Evolutionary conservation across 2,888 invertebrate species (phyloP), one percentile per base, ranked within the genome.

Genomic region (Brachyopa scutellaris): DNA sequence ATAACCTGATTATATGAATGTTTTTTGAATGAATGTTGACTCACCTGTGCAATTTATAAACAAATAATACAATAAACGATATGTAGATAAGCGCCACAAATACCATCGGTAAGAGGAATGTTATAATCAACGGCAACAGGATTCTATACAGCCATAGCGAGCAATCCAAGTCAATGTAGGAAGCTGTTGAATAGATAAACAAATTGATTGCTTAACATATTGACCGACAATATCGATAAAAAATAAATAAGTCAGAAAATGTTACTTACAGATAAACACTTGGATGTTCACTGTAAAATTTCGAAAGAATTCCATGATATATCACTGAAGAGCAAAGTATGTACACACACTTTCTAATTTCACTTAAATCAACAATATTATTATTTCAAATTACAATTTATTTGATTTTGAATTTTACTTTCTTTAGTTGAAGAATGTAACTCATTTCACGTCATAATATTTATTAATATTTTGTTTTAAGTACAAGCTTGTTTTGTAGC

Each of bases 101-200:
- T 78, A 97, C 92, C 49, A 94, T 91, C 1, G 97, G 97, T 87
- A 97, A 92, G 53, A 97, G 92, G 92, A 98, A 97, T 85, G 97
- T 96, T 84, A 96, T 93, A 85, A 96, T 91, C 72, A 97, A 92
- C 1, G 97, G 97, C 89, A 94, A 94, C 88, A 97, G 92, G 86
- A 96, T 93, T 94, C 96, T 96, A 86, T 95, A 94, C 83, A 97
- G 92, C 96, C 96, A 96, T 85, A 96, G 89, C 69, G 95, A 95
- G 89, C 95, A 95, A 88, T 96, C 95, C 85, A 96, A 93, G 90
- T 96, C 96, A 87, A 96, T 94, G 88, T 95, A 95, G 85, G 94
- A 92, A 89, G 94, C 96, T 96, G 92, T 38, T 92, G 93, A 85
- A 31, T 8, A 59, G 36, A 57, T 61, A 87, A 85, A 72, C 70